Evolutionary conservation across 2,888 invertebrate genomes (phyloP), one percentile per base, ranked within the genome.

Genomic region (Auanema sp.): DNA sequence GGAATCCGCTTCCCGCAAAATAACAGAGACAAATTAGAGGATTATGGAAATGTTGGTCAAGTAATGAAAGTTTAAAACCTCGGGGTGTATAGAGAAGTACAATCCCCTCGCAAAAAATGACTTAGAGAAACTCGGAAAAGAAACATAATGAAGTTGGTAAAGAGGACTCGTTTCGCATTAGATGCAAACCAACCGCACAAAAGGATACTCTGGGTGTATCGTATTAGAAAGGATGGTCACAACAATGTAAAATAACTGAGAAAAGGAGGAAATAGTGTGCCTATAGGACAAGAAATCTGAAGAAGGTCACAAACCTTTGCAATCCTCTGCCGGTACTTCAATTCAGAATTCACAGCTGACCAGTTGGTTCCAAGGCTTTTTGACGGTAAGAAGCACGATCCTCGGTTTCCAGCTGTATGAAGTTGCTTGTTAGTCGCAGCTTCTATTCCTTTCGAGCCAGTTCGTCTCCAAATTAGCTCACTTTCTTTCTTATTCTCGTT

Each of bases 331-430:
- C 78, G 62, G 58, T 64, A 69, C 58, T 74, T 77, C 43, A 79
- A 60, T 60, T 79, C 79, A 24, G 60, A 68, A 53, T 71, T 75
- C 44, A 79, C 68, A 8, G 76, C 77, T 3, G 72, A 69, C 79
- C 79, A 79, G 16, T 50, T 42, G 33, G 47, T 44, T 11, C 40
- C 33, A 33, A 33, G 33, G 33, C 33, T 33, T 33, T 33, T 33
- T 5, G 33, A 33, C 33, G 33, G 33, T 8, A 33, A 33, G 57
- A 51, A 56, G 42, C n/a, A 62, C 16, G 42, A 40, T 50, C 11
- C 62, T 57, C 33, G 47, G 47, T 18, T 47, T 50, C 21, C 24
- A 21, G n/a, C 66, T 33, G 53, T 53, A 47, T 24, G 57, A 33
- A 42, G 47, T 55, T 33, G 54, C 21, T 49, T 58, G 18, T 25